Base-by-base conservation (phyloP, 2,888 invertebrate genomes). In the Pammene fasciana region DNA sequence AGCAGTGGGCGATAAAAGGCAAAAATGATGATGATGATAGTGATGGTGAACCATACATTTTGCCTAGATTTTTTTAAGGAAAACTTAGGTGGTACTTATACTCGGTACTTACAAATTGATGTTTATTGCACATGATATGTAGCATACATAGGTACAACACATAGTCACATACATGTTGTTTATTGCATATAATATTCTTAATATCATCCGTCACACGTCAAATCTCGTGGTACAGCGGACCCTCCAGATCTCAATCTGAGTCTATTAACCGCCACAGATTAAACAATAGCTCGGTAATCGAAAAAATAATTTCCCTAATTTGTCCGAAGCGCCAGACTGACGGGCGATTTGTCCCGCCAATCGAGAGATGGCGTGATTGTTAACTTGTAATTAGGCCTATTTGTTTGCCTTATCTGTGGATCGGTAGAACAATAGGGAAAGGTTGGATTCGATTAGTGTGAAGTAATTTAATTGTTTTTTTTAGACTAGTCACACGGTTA, bases 361-460 rank as follows among this genome's bases (percentile, higher is more conserved):
- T 89, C 81, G 43, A 86, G 84, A 86, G 85, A 85, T 83, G 82
- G 76, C 81, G 75, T 80, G 86, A 86, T 83, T 82, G 87, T 89
- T 90, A 89, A 90, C 89, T 88, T 81, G 86, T 91, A 92, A 92
- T 92, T 92, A 90, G 90, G 84, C 85, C 88, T 89, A 92, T 92
- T 92, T 91, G 90, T 92, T 88, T 88, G 84, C 76, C 76, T 85
- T 91, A 90, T 90, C 90, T 81, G 62, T 59, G 52, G 71, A 88
- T 87, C 85, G 74, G 77, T 73, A 73, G 80, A 86, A 92, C 91
- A 92, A 92, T 91, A 84, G 89, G 79, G 86, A 88, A 82, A 82
- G 85, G 84, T 85, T 84, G 82, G 81, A 85, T 87, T 85, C 82
- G 84, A 86, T 88, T 87, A 83, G 78, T 67, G 72, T 71, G 64